These are phyloP conservation scores for Oscheius myriophilus DNA, from an alignment of 2,888 invertebrate species.

Conservation along the genomic window DNA sequence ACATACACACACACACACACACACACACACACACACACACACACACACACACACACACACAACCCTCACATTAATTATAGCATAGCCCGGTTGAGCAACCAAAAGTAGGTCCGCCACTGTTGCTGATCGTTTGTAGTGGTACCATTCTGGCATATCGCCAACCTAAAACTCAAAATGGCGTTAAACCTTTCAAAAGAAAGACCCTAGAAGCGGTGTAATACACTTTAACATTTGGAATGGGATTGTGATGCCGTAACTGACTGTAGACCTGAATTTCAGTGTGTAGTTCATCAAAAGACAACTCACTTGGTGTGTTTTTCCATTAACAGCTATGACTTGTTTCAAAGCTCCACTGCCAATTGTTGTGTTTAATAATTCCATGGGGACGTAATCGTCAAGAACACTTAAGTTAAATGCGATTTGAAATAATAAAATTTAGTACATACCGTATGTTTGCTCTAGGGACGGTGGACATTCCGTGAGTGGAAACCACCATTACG, in stretches of 20 bases:
- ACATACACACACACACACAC: background rate
- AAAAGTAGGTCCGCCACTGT: slow-evolving; percentile 47
- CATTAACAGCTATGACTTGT: slow-evolving; percentile 50
- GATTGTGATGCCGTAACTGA: slow-evolving; percentile 45
- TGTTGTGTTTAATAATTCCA: slow-evolving; percentile 53
- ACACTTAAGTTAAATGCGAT: slow-evolving; percentile 29
- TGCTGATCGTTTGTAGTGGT: slow-evolving; percentile 45
- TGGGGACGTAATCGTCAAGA: slow-evolving; percentile 57
- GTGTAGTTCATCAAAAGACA: background rate
- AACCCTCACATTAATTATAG: slow-evolving; percentile 53
- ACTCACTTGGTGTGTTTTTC: slow-evolving; percentile 52
- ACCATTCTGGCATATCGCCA: slow-evolving; percentile 50
- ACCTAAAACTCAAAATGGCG: slow-evolving; percentile 24
- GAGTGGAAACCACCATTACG: slow-evolving; percentile 55
- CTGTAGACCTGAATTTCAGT: slow-evolving; percentile 37
- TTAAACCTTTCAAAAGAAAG: background rate
- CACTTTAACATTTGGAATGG: slow-evolving; percentile 56
- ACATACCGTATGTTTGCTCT: slow-evolving; percentile 43
- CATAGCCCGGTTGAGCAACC: slow-evolving; percentile 51
- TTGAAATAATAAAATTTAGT: background rate
- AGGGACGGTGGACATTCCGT: slow-evolving; percentile 52
- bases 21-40: background rate
- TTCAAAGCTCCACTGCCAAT: slow-evolving; percentile 56
- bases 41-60: background rate
- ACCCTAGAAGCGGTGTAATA: slow-evolving; percentile 52